phyloP scores from a whole-genome alignment of 2,113 vertebrate species.

The Herpailurus yagouaroundi region DNA sequence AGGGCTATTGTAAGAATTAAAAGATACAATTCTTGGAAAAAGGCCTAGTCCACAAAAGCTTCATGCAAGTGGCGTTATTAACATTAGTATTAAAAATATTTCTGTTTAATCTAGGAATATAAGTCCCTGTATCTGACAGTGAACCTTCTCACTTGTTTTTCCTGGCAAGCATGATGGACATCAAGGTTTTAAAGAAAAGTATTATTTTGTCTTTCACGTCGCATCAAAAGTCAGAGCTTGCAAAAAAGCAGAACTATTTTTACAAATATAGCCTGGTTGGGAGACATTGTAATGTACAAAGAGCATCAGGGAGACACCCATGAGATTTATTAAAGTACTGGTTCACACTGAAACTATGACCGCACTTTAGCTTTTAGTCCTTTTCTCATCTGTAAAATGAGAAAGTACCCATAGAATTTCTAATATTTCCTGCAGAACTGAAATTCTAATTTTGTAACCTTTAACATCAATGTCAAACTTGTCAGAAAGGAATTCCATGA shows the following conservation, averaged over 20 bases:
- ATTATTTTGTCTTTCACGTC: conserved; percentile 39
- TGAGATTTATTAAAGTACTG: background rate
- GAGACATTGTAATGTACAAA: background rate
- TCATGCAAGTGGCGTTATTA: background rate
- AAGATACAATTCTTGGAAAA: background rate
- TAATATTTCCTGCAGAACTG: conserved; percentile 18
- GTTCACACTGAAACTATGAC: background rate
- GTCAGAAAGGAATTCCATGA: conserved; percentile 36
- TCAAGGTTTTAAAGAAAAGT: background rate
- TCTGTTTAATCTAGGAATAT: background rate
- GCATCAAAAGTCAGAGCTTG: background rate
- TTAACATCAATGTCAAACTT: conserved; percentile 30
- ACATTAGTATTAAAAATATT: background rate
- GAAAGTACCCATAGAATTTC: background rate
- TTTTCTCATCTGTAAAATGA: background rate
- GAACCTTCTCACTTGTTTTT: conserved; percentile 16
- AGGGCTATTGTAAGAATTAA: background rate
- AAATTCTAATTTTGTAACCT: conserved; percentile 59
- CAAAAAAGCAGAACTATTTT: conserved; percentile 41
- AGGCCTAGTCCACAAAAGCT: background rate
- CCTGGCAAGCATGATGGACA: background rate
- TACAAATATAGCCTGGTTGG: background rate
- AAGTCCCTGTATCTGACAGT: background rate
- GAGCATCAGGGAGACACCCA: background rate
- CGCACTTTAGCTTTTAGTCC: background rate